These are phyloP conservation scores for Hoplostethus atlanticus DNA, from an alignment of 2,797 vertebrate species.

Conservation along the genomic window DNA sequence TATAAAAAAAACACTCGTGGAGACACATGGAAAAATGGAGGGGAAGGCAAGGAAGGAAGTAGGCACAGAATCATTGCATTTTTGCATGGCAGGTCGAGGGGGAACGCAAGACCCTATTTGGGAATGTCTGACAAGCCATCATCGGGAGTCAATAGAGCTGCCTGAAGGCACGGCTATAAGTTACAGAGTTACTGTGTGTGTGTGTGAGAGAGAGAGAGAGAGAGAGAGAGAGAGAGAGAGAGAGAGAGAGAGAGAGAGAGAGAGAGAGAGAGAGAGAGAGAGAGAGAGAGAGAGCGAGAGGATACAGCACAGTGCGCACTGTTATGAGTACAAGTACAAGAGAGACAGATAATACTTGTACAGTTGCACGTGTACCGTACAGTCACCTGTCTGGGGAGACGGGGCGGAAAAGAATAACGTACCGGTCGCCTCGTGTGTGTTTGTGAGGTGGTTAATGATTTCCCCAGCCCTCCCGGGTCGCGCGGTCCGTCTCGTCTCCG, in stretches of 20 bases:
- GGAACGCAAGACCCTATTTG: slow-evolving; percentile 32
- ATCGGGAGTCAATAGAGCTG: background rate
- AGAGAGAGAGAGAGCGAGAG: background rate
- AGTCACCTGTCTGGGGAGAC: background rate
- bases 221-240: background rate
- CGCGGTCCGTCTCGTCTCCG: slow-evolving; percentile 59
- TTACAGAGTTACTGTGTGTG: background rate
- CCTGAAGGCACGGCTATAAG: background rate
- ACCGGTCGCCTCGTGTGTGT: slow-evolving; percentile 73
- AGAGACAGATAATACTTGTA: slow-evolving; percentile 16
- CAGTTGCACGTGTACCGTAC: too few species aligned
- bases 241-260: background rate
- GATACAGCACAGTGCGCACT: background rate
- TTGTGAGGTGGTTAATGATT: slow-evolving; percentile 71
- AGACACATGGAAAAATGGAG: too few species aligned
- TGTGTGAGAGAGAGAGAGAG: background rate
- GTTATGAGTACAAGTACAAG: slow-evolving; percentile 12
- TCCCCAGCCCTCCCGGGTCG: slow-evolving; percentile 65
- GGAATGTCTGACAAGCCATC: slow-evolving; percentile 22
- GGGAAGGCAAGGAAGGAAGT: background rate
- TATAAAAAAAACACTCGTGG: background rate
- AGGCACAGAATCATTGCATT: slow-evolving; percentile 8
- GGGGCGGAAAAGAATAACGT: slow-evolving; percentile 63
- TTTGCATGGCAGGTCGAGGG: background rate
- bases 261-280: background rate